Evolutionary conservation across 2,888 invertebrate genomes (phyloP), one percentile per base, ranked within the genome.

Genomic region (Heliothis peltigera): DNA sequence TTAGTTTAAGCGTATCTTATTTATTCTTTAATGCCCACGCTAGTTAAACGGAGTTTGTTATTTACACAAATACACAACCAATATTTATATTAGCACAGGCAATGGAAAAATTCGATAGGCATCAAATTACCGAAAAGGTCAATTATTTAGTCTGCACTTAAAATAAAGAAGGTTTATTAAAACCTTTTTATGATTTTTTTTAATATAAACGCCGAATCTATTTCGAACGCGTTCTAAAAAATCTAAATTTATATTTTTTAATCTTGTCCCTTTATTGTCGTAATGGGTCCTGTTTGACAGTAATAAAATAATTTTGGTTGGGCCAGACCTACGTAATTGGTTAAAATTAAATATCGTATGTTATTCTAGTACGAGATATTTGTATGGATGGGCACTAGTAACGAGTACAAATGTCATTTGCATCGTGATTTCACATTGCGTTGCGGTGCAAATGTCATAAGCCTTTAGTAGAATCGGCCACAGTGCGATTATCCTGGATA

Each of bases 341-440:
- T 39, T 39, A 32, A 7, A 32, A 10, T 32, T 10, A 32, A 32
- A 32, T 25, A 32, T 32, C 39, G 39, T 10, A 25, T n/a, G 4
- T 19, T 43, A 52, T 8, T 32, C 8, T 32, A 43, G 8, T 8
- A 19, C 35, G n/a, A 21, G n/a, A 46, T 35, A 44, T 65, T 65
- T 44, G 48, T 28, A 17, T 19, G 19, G 18, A 66, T 55, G 44
- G 25, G n/a, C 49, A 28, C 43, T 0, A 54, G 49, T 51, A 19
- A 8, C 22, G 25, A 39, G 42, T 48, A 39, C 54, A 54, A 54
- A 73, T 73, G 73, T 67, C 55, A 73, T 73, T 73, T 73, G 66
- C 67, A 67, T 39, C 28, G 35, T 54, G 54, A 44, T 67, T 48
- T 73, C 66, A 73, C 39, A 28, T 39, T 7, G 10, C 15, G 25